Evolutionary conservation across 2,888 invertebrate species (phyloP), one percentile per base, ranked within the genome.

Genomic region (Timema cristinae): DNA sequence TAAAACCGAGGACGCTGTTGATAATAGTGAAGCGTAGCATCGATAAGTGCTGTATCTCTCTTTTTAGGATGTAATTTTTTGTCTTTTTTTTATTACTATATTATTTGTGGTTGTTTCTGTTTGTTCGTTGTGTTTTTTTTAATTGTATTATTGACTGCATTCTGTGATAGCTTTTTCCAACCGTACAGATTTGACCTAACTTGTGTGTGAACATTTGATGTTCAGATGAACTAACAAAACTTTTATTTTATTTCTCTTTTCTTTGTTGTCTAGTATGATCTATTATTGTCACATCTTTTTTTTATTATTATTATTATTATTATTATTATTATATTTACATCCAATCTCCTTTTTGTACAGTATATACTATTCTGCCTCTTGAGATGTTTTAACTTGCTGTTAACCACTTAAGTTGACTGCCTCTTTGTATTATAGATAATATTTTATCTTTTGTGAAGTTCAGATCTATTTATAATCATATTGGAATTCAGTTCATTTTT

Each of bases 111-210:
- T 69, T 66, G 50, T 68, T 52, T 71, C 70, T 48, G 63, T 73
- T 68, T 70, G 56, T 72, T 66, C 66, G 69, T 71, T 68, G 54
- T 73, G 48, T 63, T 73, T 73, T 54, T 16, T 61, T 69, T 73
- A 72, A 70, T 73, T 72, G 71, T 73, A 73, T 75, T 74, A 71
- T 76, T 75, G 74, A 75, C 74, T 76, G 74, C 74, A 75, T 75
- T 76, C 76, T 76, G 76, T 76, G 76, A 76, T 76, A 76, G 76
- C 76, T 72, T 75, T 76, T 75, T 73, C 72, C 71, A 75, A 71
- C 73, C 68, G 68, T 70, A 59, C 72, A 73, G 69, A 68, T 75
- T 69, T 71, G 59, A 75, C 71, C 54, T 73, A 74, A 68, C 49
- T 56, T 70, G 66, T 75, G 68, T n/a, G 69, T 73, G 73, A 73